These are phyloP conservation scores for Amphiprion percula DNA, from an alignment of 2,113 vertebrate genomes.

Conservation along the genomic window DNA sequence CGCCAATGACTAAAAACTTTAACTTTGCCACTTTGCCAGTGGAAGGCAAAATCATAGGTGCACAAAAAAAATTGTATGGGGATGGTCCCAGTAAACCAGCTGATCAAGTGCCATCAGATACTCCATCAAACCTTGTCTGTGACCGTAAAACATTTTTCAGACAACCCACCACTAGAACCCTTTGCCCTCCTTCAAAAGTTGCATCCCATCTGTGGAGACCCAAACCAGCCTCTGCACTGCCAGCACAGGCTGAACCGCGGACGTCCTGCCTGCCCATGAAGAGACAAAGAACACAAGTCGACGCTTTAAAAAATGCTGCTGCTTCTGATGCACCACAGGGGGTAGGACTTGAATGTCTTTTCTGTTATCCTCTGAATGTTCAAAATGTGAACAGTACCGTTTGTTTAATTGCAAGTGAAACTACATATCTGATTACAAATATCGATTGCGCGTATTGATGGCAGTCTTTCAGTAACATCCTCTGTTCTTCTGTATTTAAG, in stretches of 20 bases:
- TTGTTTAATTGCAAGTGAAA: not conserved
- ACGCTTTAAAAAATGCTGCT: constrained; percentile 28
- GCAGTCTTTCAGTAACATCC: not conserved
- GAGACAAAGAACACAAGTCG: constrained; percentile 33
- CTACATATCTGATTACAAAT: not conserved
- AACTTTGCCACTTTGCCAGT: not conserved
- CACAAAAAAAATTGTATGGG: constrained; percentile 47
- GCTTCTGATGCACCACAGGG: constrained; percentile 2
- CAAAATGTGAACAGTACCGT: not conserved
- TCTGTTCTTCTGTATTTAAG: constrained; percentile 50
- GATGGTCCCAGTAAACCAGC: constrained; percentile 11
- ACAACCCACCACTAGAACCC: constrained; percentile 1
- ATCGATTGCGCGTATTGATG: not conserved
- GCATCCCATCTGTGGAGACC: constrained; percentile 37
- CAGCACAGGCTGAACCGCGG: not conserved
- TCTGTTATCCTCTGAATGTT: not conserved
- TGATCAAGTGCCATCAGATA: not conserved
- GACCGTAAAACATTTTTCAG: constrained; percentile 56
- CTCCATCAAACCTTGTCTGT: constrained; percentile 49
- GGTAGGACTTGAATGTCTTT: constrained; percentile 25
- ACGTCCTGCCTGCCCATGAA: constrained; percentile 35
- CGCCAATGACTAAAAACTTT: constrained; percentile 60
- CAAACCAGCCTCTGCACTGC: constrained; percentile 31
- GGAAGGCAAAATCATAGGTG: not conserved
- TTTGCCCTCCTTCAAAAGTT: constrained; percentile 24